A percentile compares a stretch with the other conserved stretches of the same genome.
Evolutionary conservation across 2,888 invertebrate species (phyloP).

Genomic region (Portevinia maculata): DNA sequence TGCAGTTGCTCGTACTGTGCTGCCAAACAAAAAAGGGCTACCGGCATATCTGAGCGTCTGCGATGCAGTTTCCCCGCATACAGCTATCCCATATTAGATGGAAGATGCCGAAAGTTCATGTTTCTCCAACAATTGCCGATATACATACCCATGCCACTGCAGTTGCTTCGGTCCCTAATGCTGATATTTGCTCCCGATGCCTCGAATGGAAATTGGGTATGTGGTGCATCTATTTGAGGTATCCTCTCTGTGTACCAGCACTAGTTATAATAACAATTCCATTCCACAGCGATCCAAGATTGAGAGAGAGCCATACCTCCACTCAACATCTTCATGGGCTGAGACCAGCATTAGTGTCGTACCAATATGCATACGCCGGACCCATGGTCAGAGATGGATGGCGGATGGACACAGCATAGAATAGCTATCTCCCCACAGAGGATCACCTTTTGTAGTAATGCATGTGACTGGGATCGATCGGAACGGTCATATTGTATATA

Average conservation of each 20-base stretch:
- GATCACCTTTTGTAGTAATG: constrained; percentile 38
- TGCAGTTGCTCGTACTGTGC: constrained; percentile 6
- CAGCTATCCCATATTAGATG: constrained; percentile 63
- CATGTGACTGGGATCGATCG: constrained; percentile 19
- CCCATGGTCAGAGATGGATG: constrained; percentile 38
- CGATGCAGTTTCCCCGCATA: constrained; percentile 60
- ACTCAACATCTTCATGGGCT: constrained; percentile 60
- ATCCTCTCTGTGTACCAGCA: constrained; percentile 26
- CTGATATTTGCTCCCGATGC: constrained; percentile 53
- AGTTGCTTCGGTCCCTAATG: constrained; percentile 4
- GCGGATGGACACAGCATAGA: constrained; percentile 42
- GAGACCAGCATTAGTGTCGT: constrained; percentile 45
- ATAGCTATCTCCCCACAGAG: constrained; percentile 17
- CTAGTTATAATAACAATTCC: constrained; percentile 68
- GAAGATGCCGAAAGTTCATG: constrained; percentile 72
- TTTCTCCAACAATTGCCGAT: constrained; percentile 57
- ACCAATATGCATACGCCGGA: constrained; percentile 50
- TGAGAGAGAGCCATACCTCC: constrained; percentile 46
- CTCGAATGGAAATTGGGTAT: constrained; percentile 70
- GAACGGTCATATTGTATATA: constrained; percentile 36
- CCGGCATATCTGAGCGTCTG: constrained; percentile 69
- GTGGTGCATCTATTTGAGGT: constrained; percentile 62
- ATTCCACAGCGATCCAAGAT: constrained; percentile 49
- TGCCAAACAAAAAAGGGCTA: constrained; percentile 64
- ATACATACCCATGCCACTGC: constrained; percentile 39